These are phyloP conservation scores for Athalia circularis DNA, from an alignment of 2,888 invertebrate species.

Conservation along the genomic window DNA sequence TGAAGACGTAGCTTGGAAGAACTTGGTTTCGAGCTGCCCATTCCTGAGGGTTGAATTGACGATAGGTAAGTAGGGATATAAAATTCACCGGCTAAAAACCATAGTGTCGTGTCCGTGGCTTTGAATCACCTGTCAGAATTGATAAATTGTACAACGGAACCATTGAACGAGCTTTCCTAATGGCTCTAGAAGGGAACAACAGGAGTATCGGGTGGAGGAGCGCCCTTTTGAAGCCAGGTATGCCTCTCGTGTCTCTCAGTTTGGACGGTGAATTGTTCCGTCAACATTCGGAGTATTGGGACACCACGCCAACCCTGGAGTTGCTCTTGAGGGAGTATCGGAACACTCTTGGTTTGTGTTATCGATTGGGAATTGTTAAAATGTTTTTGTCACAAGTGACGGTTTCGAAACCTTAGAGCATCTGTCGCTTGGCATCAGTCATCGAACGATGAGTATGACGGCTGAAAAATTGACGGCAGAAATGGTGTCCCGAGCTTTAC, in stretches of 20 bases:
- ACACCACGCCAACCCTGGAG: conserved; percentile 33
- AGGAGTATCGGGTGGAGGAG: conserved; percentile 2
- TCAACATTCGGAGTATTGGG: conserved; percentile 27
- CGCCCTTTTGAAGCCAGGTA: conserved; percentile 36
- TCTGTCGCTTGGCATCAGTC: conserved; percentile 10
- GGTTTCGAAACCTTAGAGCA: conserved; percentile 5
- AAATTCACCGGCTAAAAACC: too few species aligned
- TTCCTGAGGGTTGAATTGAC: conserved; percentile 35
- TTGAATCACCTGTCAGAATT: not conserved
- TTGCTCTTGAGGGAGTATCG: conserved; percentile 37
- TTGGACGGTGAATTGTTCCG: conserved; percentile 15
- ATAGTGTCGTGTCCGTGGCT: conserved; percentile 5
- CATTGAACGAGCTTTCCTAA: not conserved
- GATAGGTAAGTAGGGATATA: conserved; percentile 13
- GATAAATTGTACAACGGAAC: not conserved
- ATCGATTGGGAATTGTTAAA: not conserved
- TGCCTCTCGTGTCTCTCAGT: conserved; percentile 26
- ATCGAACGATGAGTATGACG: not conserved
- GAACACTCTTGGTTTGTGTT: conserved; percentile 23
- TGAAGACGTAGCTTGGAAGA: conserved; percentile 33
- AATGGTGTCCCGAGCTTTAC: conserved; percentile 21
- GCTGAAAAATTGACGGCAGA: conserved; percentile 11
- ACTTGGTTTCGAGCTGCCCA: conserved; percentile 31
- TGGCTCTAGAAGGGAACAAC: conserved; percentile 20
- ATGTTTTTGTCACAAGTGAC: not conserved